Conservation (phyloP, 2,797 vertebrate genomes). For the Amazonetta brasiliensis region DNA sequence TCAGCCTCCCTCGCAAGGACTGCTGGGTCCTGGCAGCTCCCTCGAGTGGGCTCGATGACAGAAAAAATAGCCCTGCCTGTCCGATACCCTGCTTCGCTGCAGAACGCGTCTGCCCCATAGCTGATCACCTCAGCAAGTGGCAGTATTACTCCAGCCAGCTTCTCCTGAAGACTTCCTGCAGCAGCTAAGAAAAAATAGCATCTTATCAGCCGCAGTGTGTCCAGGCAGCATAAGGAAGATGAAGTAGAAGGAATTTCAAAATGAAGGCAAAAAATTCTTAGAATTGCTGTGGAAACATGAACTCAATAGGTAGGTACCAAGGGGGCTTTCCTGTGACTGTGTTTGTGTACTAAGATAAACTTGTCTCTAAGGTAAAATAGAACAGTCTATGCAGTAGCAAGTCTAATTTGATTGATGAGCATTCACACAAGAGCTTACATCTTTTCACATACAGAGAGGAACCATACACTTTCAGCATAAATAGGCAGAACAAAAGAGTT, state of each 20-base stretch:
- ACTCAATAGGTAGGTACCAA: not conserved
- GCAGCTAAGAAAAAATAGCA: not conserved
- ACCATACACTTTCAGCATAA: not conserved
- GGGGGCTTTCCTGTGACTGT: not conserved
- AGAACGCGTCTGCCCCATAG: too few species aligned
- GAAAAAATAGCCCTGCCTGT: too few species aligned
- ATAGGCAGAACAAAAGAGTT: not conserved
- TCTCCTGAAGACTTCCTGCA: not conserved
- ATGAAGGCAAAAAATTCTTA: not conserved
- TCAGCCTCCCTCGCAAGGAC: too few species aligned
- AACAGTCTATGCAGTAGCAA: not conserved
- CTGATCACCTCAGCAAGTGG: too few species aligned
- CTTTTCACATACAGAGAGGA: not conserved
- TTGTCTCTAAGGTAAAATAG: slow-evolving; percentile 1
- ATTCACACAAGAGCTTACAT: not conserved
- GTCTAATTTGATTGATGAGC: not conserved
- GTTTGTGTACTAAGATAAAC: not conserved
- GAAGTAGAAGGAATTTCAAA: slow-evolving; percentile 17
- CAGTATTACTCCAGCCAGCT: not conserved
- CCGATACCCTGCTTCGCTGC: too few species aligned
- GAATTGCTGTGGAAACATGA: not conserved
- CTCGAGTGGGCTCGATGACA: too few species aligned
- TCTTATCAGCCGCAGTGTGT: not conserved
- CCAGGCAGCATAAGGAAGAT: not conserved
- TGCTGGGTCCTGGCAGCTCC: too few species aligned